Conservation (phyloP, 2,113 vertebrate genomes). For the Colistium nudipinnis region DNA sequence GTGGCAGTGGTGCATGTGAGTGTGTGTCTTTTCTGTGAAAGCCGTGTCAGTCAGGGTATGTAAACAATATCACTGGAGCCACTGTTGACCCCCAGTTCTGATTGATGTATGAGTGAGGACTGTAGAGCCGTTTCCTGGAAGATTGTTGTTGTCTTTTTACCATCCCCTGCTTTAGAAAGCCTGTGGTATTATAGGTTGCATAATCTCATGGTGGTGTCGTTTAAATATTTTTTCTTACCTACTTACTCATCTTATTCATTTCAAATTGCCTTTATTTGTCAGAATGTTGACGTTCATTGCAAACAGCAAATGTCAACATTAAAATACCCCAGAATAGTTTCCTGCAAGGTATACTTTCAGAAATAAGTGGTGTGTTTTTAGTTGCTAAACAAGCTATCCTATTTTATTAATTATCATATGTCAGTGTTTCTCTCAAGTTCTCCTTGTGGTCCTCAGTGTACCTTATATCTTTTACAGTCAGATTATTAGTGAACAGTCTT, state of each 20-base stretch:
- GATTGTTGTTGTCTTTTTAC: constrained; percentile 5
- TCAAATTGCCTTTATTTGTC: too few species aligned
- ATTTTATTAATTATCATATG: neutral
- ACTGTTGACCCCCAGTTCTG: neutral
- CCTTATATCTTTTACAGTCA: neutral
- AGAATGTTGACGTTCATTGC: too few species aligned
- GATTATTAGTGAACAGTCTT: neutral
- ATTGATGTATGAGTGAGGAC: constrained; percentile 49
- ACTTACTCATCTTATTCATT: too few species aligned
- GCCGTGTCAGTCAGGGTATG: constrained; percentile 19
- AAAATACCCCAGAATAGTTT: too few species aligned
- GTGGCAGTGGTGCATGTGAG: constrained; percentile 12
- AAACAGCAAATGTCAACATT: too few species aligned
- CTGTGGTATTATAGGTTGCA: neutral
- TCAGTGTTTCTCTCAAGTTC: neutral
- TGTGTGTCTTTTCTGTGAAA: constrained; percentile 19
- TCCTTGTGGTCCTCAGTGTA: neutral
- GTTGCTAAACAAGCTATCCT: neutral
- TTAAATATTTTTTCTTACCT: too few species aligned
- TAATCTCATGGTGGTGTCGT: neutral
- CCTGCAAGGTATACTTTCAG: neutral
- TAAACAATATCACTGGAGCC: constrained; percentile 31
- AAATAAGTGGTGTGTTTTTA: too few species aligned
- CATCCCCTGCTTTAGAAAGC: neutral
- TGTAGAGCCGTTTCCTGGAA: constrained; percentile 34